A percentile compares a stretch with the other conserved stretches of the same genome.
Evolutionary conservation across 2,113 vertebrate species (phyloP).

Genomic region (Xenopus borealis): DNA sequence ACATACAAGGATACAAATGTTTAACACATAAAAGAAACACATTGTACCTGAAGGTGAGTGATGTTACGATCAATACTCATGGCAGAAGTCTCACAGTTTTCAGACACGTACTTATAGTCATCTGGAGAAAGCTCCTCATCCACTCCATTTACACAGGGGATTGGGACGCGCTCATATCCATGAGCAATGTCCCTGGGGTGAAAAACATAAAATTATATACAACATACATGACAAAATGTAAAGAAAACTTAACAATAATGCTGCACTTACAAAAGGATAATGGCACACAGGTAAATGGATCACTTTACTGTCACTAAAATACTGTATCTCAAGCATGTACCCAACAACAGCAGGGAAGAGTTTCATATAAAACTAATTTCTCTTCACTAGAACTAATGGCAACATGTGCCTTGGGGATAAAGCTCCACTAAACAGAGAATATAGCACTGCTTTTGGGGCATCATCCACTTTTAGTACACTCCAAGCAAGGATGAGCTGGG

Average conservation of each 20-base stretch:
- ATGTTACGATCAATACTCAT: constrained; percentile 95
- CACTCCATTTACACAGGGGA: constrained; percentile 86
- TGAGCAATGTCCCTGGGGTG: constrained; percentile 78
- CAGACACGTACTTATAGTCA: constrained; percentile 88
- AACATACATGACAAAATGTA: too few relatives aligned
- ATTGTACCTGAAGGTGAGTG: constrained; percentile 82
- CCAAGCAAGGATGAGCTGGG: too few relatives aligned
- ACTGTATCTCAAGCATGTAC: background rate
- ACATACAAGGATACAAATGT: background rate
- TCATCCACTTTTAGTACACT: too few relatives aligned
- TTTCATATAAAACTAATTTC: too few relatives aligned
- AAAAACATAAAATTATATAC: background rate
- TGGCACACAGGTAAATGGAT: too few relatives aligned
- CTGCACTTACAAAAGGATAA: background rate
- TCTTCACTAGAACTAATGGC: too few relatives aligned
- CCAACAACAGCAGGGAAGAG: too few relatives aligned
- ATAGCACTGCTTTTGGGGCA: too few relatives aligned
- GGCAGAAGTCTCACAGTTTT: constrained; percentile 89
- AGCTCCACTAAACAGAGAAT: too few relatives aligned
- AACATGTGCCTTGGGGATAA: too few relatives aligned
- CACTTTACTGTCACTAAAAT: too few relatives aligned
- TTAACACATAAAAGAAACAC: background rate
- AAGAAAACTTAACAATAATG: too few relatives aligned
- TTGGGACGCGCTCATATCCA: constrained; percentile 87
- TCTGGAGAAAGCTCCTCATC: constrained; percentile 83